A percentile compares a stretch with the other conserved stretches of the same genome.
Conservation (phyloP, 1,140 invertebrate genomes). For the Trichomalopsis sarcophagae region DNA sequence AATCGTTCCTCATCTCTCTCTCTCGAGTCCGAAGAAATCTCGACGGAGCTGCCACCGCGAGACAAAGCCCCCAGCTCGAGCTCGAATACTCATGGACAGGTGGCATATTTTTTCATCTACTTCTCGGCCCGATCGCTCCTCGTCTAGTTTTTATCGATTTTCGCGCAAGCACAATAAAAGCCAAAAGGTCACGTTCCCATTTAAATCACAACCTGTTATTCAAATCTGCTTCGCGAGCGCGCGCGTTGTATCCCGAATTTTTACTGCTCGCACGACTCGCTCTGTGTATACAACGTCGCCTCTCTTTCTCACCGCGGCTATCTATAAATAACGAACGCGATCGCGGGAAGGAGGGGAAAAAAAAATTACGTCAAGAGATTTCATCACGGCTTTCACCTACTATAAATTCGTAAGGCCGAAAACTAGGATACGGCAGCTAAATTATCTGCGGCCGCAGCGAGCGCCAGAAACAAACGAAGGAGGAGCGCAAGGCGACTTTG, state of each 20-base stretch:
- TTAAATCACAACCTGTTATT: background rate
- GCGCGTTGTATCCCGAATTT: background rate
- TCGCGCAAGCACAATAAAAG: background rate
- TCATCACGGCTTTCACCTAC: constrained; percentile 42
- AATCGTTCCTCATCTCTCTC: constrained; percentile 26
- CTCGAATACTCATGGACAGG: background rate
- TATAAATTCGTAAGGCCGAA: constrained; percentile 33
- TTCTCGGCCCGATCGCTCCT: background rate
- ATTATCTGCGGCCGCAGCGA: background rate
- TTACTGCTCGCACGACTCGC: background rate
- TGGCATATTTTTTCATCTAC: background rate
- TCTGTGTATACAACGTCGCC: background rate
- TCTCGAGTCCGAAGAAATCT: background rate
- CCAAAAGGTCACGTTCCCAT: background rate
- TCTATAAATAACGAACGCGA: background rate
- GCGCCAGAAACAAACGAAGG: constrained; percentile 17
- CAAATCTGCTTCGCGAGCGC: background rate
- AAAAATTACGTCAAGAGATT: constrained; percentile 25
- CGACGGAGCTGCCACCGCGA: background rate
- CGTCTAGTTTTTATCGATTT: background rate
- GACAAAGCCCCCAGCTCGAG: background rate
- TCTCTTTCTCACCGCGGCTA: background rate
- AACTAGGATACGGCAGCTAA: constrained; percentile 43
- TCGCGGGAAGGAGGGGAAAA: background rate
- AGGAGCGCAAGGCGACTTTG: constrained; percentile 55